Conservation (phyloP, 2,888 invertebrate species). For the Campopleginae sp. region DNA sequence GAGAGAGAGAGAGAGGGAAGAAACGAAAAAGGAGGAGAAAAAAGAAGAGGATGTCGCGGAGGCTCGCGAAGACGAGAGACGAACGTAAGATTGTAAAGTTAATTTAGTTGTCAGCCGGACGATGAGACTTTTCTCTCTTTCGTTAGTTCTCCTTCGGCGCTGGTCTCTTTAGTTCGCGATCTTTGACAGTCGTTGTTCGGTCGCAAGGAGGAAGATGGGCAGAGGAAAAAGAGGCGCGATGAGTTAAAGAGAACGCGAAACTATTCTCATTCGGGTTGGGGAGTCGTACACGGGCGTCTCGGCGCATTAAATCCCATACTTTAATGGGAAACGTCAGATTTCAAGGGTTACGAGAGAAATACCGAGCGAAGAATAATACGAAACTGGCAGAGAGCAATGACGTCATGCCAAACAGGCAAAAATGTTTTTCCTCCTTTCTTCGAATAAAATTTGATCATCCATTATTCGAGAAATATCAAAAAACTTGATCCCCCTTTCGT, state of each 20-base stretch:
- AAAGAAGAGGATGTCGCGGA: conserved; percentile 22
- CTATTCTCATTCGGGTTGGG: conserved; percentile 72
- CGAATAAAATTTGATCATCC: neutral
- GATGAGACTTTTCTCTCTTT: conserved; percentile 48
- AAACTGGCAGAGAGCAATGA: conserved; percentile 38
- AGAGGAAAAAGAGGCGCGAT: conserved; percentile 40
- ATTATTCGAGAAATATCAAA: neutral
- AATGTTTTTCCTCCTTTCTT: conserved; percentile 24
- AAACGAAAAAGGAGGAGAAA: conserved; percentile 14
- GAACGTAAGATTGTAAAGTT: conserved; percentile 75
- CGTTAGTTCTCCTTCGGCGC: conserved; percentile 9
- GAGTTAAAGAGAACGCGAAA: conserved; percentile 67
- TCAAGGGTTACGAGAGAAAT: conserved; percentile 63
- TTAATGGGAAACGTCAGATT: conserved; percentile 74
- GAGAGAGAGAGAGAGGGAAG: neutral
- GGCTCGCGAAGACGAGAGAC: conserved; percentile 55
- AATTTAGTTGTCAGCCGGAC: conserved; percentile 77
- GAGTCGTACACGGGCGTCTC: conserved; percentile 60
- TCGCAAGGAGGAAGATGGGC: conserved; percentile 7
- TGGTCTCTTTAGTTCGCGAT: neutral
- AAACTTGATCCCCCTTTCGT: neutral
- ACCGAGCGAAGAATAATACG: conserved; percentile 6
- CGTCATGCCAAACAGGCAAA: conserved; percentile 28
- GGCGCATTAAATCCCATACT: conserved; percentile 73
- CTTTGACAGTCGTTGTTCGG: conserved; percentile 27